Conservation (phyloP, 1,140 invertebrate genomes). For the Nixonia krombeini region DNA sequence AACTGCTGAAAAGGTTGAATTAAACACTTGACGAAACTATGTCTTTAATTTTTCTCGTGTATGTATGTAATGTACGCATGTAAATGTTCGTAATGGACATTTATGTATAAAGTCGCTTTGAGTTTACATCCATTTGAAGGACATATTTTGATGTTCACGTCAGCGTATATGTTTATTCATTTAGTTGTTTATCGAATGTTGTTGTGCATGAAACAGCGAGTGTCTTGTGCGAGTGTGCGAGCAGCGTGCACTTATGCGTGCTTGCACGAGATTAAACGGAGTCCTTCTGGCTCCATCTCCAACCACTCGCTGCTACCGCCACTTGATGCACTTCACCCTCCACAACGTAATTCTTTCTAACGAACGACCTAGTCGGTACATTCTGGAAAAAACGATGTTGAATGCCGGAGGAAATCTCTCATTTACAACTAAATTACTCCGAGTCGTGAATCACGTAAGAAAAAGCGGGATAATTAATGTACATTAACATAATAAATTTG, state of each 20-base stretch:
- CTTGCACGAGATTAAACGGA: conserved; percentile 28
- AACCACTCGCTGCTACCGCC: not conserved
- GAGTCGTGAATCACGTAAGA: not conserved
- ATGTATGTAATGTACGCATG: too few relatives aligned
- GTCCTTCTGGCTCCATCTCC: conserved; percentile 20
- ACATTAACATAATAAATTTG: conserved; percentile 22
- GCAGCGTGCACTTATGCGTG: conserved; percentile 27
- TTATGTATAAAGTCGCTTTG: too few relatives aligned
- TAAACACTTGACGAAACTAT: too few relatives aligned
- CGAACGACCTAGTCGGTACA: conserved; percentile 20
- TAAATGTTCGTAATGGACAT: too few relatives aligned
- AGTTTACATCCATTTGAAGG: too few relatives aligned
- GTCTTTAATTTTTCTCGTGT: too few relatives aligned
- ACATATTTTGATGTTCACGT: too few relatives aligned
- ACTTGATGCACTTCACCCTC: conserved; percentile 8
- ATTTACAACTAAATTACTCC: conserved; percentile 4
- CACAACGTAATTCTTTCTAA: conserved; percentile 28
- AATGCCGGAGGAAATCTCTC: conserved; percentile 5
- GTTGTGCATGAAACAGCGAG: conserved; percentile 15
- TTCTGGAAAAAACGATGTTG: conserved; percentile 11
- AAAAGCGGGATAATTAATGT: conserved; percentile 8
- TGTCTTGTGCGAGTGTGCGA: conserved; percentile 10
- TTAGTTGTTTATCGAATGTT: conserved; percentile 18
- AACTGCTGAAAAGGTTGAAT: too few relatives aligned
- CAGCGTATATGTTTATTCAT: conserved; percentile 2